phyloP scores from a whole-genome alignment of 2,797 vertebrate genomes.

The Hydrolagus colliei region DNA sequence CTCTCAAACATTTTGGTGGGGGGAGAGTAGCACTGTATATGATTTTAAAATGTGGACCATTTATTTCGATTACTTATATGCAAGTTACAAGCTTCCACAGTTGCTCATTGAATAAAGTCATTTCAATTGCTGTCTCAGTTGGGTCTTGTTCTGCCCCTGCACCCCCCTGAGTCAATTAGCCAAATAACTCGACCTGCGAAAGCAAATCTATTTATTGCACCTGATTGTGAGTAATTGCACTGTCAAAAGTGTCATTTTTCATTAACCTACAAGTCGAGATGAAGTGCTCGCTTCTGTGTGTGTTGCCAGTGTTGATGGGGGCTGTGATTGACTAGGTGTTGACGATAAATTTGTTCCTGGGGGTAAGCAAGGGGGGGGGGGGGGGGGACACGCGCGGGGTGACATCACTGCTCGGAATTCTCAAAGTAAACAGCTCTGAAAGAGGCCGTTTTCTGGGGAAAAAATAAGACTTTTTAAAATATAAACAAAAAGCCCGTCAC shows the following conservation, averaged over 20 bases:
- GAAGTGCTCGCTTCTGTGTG: constrained; percentile 20
- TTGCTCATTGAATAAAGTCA: not conserved
- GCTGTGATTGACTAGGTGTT: not conserved
- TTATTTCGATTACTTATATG: not conserved
- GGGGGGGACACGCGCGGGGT: not conserved
- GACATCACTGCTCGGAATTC: not conserved
- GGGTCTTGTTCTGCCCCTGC: not conserved
- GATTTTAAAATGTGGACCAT: not conserved
- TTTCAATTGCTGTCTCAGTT: not conserved
- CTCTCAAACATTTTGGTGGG: not conserved
- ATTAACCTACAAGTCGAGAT: not conserved
- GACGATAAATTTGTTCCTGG: constrained; percentile 17
- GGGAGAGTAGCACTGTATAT: not conserved
- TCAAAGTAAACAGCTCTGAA: constrained; percentile 13
- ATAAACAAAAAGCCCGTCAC: not conserved
- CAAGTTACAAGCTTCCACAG: not conserved
- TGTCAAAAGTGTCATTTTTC: constrained; percentile 15
- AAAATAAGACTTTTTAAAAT: not conserved
- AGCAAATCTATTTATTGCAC: constrained; percentile 18
- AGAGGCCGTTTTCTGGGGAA: not conserved
- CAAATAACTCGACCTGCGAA: not conserved
- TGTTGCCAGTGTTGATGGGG: constrained; percentile 3
- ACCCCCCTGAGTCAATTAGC: not conserved
- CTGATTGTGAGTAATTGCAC: constrained; percentile 19
- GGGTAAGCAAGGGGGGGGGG: not conserved